Conservation (phyloP, 2,797 vertebrate species). For the Sus cebifrons region DNA sequence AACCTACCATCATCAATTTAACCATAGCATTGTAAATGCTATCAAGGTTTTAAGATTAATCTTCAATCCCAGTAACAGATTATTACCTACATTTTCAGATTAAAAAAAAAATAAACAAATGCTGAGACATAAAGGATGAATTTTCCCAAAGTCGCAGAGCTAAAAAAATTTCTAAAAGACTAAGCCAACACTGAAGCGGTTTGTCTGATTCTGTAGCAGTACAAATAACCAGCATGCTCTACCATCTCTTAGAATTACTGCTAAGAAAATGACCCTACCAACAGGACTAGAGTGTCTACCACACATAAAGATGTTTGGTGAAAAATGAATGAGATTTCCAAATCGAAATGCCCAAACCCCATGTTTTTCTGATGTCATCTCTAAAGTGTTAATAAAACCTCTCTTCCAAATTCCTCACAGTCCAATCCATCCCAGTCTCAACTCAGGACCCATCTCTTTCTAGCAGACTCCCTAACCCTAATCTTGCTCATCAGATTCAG, state of each 20-base stretch:
- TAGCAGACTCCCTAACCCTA: background rate
- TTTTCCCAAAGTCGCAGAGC: background rate
- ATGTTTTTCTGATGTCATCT: background rate
- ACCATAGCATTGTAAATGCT: background rate
- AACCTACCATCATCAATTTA: constrained; percentile 13
- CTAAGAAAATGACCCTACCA: background rate
- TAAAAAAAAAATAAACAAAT: background rate
- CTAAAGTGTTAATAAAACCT: background rate
- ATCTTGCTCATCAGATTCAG: background rate
- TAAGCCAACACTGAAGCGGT: background rate
- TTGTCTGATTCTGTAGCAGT: background rate
- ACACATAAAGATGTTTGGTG: background rate
- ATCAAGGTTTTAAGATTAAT: background rate
- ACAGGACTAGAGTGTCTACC: background rate
- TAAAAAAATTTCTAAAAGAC: background rate
- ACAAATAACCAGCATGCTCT: background rate
- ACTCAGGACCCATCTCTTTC: background rate
- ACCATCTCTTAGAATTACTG: background rate
- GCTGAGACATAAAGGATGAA: background rate
- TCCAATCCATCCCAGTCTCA: background rate
- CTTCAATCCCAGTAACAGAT: background rate
- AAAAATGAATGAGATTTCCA: background rate
- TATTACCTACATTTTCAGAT: background rate
- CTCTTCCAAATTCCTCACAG: background rate
- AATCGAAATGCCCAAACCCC: background rate